A percentile compares a stretch with the other conserved stretches of the same genome.
phyloP scores from a whole-genome alignment of 2,113 vertebrate genomes.

The Brachypteracias leptosomus region DNA sequence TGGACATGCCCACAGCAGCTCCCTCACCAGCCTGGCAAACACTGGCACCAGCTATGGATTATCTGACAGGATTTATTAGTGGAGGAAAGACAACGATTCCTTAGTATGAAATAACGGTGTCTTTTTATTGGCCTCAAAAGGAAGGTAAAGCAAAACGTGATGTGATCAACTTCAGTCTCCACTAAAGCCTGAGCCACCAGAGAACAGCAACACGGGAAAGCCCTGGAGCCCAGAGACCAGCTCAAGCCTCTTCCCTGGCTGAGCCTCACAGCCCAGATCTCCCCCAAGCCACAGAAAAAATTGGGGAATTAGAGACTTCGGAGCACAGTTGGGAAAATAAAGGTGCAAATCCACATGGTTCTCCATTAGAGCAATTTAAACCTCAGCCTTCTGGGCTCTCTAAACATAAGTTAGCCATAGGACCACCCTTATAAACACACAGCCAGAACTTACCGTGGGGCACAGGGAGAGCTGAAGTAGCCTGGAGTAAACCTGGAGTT shows the following conservation, averaged over 20 bases:
- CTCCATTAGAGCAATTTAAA: fast-evolving
- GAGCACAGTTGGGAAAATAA: not conserved
- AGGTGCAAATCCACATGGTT: not conserved
- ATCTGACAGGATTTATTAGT: fast-evolving
- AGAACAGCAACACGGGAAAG: not conserved
- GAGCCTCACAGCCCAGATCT: not conserved
- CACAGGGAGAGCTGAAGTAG: not conserved
- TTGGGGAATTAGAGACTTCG: fast-evolving
- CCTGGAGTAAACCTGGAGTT: fast-evolving
- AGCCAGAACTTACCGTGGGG: not conserved
- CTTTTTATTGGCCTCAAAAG: not conserved
- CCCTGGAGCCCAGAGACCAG: not conserved
- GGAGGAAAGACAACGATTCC: not conserved
- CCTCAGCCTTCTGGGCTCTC: not conserved
- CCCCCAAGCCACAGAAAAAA: fast-evolving
- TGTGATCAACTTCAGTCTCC: fast-evolving
- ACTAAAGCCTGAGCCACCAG: not conserved
- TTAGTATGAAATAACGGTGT: not conserved
- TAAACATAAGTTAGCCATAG: fast-evolving
- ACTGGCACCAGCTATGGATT: fast-evolving
- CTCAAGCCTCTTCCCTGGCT: fast-evolving
- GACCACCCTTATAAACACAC: fast-evolving
- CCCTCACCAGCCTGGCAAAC: not conserved
- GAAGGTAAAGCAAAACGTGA: not conserved
- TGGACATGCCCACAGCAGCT: fast-evolving